Evolutionary conservation across 1,140 invertebrate genomes (phyloP), one percentile per base, ranked within the genome.

Genomic region (Listronotus bonariensis): DNA sequence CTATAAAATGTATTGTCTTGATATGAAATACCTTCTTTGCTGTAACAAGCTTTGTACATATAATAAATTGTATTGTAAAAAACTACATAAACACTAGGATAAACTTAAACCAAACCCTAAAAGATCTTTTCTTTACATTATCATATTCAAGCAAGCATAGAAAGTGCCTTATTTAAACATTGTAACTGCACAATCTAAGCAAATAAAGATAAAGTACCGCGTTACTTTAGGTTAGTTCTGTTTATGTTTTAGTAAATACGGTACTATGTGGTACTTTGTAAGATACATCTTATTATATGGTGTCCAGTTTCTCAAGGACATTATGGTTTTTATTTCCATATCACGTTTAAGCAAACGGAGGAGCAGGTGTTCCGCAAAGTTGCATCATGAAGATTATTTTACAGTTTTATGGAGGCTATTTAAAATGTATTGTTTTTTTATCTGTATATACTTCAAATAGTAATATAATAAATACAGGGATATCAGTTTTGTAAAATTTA

Each of bases 291-390:
- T 3, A 26, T 26, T 26, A 8, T 12, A 36, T 36, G 34, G 34
- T 36, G 34, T 58, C 26, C 58, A 43, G 58, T 51, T 46, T 42
- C 15, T 42, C 58, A 60, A 60, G 58, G 46, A 60, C 46, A 46
- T 36, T 60, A 51, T 52, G 58, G 32, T 51, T 60, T 60, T 60
- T 60, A 60, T 60, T 60, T 60, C 48, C 58, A 60, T 52, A 60
- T 60, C 58, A 60, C 58, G 58, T 60, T 60, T 42, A 31, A 36
- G 46, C 41, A 41, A 60, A 51, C 58, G 58, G 58, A 60, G 52
- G 58, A 60, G 58, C 58, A 60, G 58, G 46, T 60, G 58, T 52
- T 52, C 34, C 51, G 58, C 58, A 60, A 60, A 46, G 58, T 52
- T 60, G 58, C 58, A 52, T 60, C 34, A 36, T 8, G 20, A 26